Conservation (phyloP, 1,140 invertebrate genomes). For the Lordiphosa clarofinis region DNA sequence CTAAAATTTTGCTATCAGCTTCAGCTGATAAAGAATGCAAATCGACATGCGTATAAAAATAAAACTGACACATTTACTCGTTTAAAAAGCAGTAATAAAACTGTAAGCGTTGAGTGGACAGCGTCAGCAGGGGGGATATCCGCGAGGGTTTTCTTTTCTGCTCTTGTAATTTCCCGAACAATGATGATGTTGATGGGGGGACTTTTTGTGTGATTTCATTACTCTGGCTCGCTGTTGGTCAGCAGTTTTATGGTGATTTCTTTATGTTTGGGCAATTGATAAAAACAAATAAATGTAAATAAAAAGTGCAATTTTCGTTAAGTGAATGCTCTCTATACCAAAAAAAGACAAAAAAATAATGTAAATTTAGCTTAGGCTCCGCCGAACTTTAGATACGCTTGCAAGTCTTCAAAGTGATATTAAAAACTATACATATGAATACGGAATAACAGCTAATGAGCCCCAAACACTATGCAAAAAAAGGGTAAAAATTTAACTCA, state of each 20-base stretch:
- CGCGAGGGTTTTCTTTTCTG: too few species aligned
- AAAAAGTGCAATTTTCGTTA: constrained; percentile 3
- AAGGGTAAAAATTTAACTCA: too few species aligned
- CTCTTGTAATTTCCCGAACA: too few species aligned
- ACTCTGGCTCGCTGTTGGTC: constrained; percentile 12
- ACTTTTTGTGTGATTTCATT: not conserved
- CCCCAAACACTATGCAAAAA: too few species aligned
- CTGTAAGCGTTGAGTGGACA: constrained; percentile 1
- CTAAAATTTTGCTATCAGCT: constrained; percentile 1
- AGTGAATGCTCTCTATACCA: constrained; percentile 10
- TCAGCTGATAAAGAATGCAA: not conserved
- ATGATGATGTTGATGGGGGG: constrained; percentile 5
- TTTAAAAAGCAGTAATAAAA: constrained; percentile 8
- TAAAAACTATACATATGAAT: too few species aligned
- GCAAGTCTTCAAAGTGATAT: not conserved
- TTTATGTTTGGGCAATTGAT: constrained; percentile 46
- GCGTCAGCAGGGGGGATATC: not conserved
- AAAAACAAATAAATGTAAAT: constrained; percentile 13
- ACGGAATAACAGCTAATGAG: too few species aligned
- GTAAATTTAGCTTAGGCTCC: too few species aligned
- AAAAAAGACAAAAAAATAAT: too few species aligned
- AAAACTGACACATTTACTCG: not conserved
- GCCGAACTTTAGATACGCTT: too few species aligned
- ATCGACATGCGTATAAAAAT: not conserved
- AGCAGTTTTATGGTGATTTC: constrained; percentile 21